phyloP scores from a whole-genome alignment of 2,113 vertebrate genomes.

The Grallaria varia region DNA sequence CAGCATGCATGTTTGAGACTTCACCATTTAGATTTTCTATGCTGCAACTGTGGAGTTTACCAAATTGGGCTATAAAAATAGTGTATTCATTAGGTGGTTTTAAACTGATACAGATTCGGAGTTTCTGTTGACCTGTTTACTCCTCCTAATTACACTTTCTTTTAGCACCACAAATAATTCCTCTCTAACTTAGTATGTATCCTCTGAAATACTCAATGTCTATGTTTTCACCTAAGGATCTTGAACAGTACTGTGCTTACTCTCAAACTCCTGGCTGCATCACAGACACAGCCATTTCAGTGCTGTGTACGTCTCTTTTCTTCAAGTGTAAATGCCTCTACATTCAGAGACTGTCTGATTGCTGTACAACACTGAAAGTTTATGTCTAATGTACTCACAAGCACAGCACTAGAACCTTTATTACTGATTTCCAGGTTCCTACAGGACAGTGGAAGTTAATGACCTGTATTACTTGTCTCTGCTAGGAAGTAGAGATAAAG shows the following conservation, averaged over 20 bases:
- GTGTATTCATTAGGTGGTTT: neutral
- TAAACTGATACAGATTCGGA: neutral
- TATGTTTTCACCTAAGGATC: neutral
- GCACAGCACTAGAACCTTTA: neutral
- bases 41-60: neutral
- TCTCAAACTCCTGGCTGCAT: rapidly evolving
- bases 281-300: neutral
- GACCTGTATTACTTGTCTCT: neutral
- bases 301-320: neutral
- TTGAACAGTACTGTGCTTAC: neutral
- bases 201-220: neutral
- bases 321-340: neutral
- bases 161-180: neutral
- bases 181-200: neutral
- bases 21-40: neutral
- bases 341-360: neutral
- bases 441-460: neutral
- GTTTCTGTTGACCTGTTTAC: neutral
- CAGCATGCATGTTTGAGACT: neutral
- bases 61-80: neutral
- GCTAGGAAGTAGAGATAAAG: neutral
- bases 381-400: neutral
- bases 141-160: neutral
- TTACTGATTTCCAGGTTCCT: neutral
- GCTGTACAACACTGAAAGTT: neutral